phyloP scores from a whole-genome alignment of 2,113 vertebrate species.

The Poicephalus gulielmi region DNA sequence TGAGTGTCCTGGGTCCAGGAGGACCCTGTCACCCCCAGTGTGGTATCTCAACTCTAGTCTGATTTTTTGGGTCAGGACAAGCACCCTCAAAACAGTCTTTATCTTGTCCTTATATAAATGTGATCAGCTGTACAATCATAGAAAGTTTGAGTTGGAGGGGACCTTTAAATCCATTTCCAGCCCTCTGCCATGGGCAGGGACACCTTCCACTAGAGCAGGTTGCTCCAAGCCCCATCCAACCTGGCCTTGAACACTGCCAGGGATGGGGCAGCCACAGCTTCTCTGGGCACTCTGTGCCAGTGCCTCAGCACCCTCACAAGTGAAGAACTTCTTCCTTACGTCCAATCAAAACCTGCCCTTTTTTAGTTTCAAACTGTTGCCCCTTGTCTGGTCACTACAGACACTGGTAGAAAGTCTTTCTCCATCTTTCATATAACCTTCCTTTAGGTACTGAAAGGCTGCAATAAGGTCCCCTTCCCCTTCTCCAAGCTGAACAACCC shows the following conservation, averaged over 20 bases:
- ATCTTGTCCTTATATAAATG: not conserved
- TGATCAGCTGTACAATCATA: not conserved
- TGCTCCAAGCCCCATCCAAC: not conserved
- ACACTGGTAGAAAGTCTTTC: not conserved
- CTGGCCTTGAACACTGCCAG: not conserved
- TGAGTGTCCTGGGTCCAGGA: not conserved
- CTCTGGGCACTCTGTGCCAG: not conserved
- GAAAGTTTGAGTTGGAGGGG: not conserved
- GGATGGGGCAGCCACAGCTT: not conserved
- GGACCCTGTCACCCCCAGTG: not conserved
- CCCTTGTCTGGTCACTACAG: not conserved
- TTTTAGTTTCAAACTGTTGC: not conserved
- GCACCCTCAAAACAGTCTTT: not conserved
- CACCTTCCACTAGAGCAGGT: rapidly evolving
- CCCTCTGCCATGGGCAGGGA: rapidly evolving
- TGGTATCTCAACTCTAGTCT: rapidly evolving
- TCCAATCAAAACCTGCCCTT: not conserved
- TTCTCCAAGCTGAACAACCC: not conserved
- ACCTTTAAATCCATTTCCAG: not conserved
- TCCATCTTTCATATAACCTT: not conserved
- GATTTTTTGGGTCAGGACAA: not conserved
- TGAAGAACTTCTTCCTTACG: not conserved
- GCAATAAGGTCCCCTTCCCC: not conserved
- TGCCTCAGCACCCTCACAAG: not conserved
- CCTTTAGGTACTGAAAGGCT: not conserved